Evolutionary conservation across 2,888 invertebrate species (phyloP), one percentile per base, ranked within the genome.

Genomic region (Drosophila longiperda): DNA sequence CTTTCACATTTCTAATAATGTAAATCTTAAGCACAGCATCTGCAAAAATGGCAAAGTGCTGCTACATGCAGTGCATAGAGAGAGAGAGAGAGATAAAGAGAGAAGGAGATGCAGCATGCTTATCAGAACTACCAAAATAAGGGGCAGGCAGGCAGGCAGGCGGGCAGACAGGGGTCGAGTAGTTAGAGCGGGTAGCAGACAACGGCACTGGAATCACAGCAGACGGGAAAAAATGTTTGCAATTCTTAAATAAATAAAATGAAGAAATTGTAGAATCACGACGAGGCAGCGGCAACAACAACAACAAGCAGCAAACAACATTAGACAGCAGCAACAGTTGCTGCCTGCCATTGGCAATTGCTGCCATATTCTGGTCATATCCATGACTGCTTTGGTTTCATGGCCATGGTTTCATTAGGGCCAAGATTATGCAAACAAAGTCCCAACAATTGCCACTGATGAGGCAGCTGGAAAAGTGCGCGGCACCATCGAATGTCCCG

Each of bases 371-470:
- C 55, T 72, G 32, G 81, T 48, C 73, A 78, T 67, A 78, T 72
- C 62, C 67, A 72, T 72, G 81, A 76, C 64, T 78, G 77, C 55
- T 65, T 67, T 61, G 77, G 80, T 84, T 82, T 75, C 87, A 80
- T 67, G 80, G 73, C 82, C 81, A 75, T 80, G 87, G 90, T 92
- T 91, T 91, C 89, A 92, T 92, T 92, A 92, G 89, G 92, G 91
- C 87, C 84, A 80, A 85, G 90, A 89, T 91, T 92, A 91, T 91
- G 89, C 90, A 90, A 91, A 91, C 90, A 90, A 85, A 84, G 80
- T 78, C 53, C 57, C 72, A 73, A 80, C 80, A 83, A 82, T 81
- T 80, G 75, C 66, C 57, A 59, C 83, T 82, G 77, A 80, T 82
- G 84, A 80, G 70, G 71, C 76, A 71, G 73, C 66, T 12, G n/a